phyloP scores from a whole-genome alignment of 2,888 invertebrate species.

The Clivina fossor region DNA sequence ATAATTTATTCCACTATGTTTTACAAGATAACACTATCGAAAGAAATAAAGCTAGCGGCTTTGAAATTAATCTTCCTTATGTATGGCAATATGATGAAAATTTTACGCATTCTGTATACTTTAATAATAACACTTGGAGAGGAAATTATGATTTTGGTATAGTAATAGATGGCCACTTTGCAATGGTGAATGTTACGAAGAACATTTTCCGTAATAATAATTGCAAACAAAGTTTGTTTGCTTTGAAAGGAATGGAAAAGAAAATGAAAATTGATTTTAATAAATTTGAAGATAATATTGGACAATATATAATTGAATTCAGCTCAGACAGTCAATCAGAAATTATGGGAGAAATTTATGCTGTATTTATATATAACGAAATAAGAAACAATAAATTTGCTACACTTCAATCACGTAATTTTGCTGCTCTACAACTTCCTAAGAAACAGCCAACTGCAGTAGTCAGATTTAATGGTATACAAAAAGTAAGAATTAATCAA shows the following conservation, averaged over 20 bases:
- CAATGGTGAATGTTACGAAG: constrained; percentile 81
- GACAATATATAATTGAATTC: constrained; percentile 83
- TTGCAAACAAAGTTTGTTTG: constrained; percentile 78
- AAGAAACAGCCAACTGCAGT: constrained; percentile 73
- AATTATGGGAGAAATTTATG: constrained; percentile 81
- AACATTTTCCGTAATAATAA: constrained; percentile 83
- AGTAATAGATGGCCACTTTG: constrained; percentile 90
- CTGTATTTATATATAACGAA: constrained; percentile 76
- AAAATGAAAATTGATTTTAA: constrained; percentile 83
- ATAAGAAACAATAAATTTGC: constrained; percentile 69
- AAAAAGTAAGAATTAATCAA: constrained; percentile 86
- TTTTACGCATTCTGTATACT: constrained; percentile 85
- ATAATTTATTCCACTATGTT: constrained; percentile 95
- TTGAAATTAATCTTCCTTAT: constrained; percentile 86
- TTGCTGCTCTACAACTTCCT: constrained; percentile 49
- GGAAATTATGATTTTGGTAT: constrained; percentile 84
- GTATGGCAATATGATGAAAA: constrained; percentile 96
- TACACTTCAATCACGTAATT: constrained; percentile 44
- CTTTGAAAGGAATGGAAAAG: constrained; percentile 95
- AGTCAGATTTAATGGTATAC: constrained; percentile 90
- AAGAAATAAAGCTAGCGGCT: constrained; percentile 82
- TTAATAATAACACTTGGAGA: constrained; percentile 85
- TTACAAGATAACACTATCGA: constrained; percentile 84
- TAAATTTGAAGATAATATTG: constrained; percentile 75
- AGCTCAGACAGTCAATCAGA: constrained; percentile 90